These are phyloP conservation scores for Ceryle rudis DNA, from an alignment of 2,797 vertebrate species.

Conservation along the genomic window DNA sequence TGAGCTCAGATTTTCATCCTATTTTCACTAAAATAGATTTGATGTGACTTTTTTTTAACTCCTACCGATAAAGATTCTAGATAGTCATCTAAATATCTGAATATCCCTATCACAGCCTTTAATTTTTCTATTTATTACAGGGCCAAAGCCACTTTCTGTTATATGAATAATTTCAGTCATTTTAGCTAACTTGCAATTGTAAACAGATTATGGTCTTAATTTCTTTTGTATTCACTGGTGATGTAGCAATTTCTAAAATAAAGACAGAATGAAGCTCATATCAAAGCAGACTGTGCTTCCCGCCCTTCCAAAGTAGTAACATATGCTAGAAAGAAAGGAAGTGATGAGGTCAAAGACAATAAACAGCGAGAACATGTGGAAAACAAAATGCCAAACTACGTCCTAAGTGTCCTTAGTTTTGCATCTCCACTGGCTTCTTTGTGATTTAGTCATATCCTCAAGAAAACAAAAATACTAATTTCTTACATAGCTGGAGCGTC, in stretches of 20 bases:
- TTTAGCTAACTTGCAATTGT: neutral
- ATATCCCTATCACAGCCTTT: neutral
- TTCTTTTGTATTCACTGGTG: slow-evolving; percentile 29
- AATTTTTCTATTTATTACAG: neutral
- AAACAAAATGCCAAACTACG: neutral
- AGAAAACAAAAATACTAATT: neutral
- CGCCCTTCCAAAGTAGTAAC: neutral
- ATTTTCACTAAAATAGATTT: neutral
- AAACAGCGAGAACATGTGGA: slow-evolving; percentile 8
- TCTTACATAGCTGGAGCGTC: neutral
- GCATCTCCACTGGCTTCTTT: neutral
- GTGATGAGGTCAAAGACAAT: slow-evolving; percentile 3
- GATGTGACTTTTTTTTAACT: neutral
- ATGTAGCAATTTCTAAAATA: slow-evolving; percentile 36
- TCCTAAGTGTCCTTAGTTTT: neutral
- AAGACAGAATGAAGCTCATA: slow-evolving; percentile 15
- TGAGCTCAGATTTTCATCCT: neutral
- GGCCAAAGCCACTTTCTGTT: neutral
- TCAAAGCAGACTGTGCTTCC: slow-evolving; percentile 23
- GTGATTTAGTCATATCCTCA: neutral
- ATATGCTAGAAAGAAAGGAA: neutral
- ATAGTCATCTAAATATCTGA: neutral
- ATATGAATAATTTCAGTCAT: neutral
- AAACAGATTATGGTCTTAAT: neutral
- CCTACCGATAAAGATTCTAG: neutral